Percentiles rank a stretch among this genome's conserved stretches.
These are phyloP conservation scores for Bombylius discolor DNA, from an alignment of 2,888 invertebrate genomes.

Conservation along the genomic window DNA sequence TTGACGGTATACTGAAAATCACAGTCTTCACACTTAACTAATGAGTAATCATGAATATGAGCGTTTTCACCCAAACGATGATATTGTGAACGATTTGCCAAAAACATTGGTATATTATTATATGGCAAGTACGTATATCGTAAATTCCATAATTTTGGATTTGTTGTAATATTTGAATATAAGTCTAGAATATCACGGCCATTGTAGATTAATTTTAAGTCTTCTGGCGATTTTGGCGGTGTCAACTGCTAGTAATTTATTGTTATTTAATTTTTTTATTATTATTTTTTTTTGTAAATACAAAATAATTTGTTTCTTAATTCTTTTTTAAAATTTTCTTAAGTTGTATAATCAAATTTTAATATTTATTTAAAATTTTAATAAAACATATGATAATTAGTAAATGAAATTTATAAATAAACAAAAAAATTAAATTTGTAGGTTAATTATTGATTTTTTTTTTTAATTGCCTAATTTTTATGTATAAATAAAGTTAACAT, in stretches of 20 bases:
- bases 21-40: slow-evolving; percentile 40
- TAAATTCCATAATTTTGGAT: slow-evolving; percentile 40
- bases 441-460: no score
- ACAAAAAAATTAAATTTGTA: no score
- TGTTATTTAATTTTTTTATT: slow-evolving; percentile 1
- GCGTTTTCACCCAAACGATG: slow-evolving; percentile 45
- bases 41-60: slow-evolving; percentile 45
- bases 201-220: slow-evolving; percentile 38
- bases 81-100: slow-evolving; percentile 49
- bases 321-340: no score
- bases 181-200: slow-evolving; percentile 48
- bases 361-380: no score
- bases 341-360: no score
- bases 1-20: slow-evolving; percentile 37
- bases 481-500: slow-evolving; percentile 1
- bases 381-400: no score
- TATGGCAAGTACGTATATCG: slow-evolving; percentile 43
- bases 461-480: no score
- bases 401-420: no score
- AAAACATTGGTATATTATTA: slow-evolving; percentile 44
- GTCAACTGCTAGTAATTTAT: not conserved
- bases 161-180: slow-evolving; percentile 41
- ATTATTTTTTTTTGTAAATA: not conserved
- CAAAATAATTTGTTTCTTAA: no score
- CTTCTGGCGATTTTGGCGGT: slow-evolving; percentile 14